phyloP scores from a whole-genome alignment of 2,797 vertebrate genomes.

The Ibycter americanus region DNA sequence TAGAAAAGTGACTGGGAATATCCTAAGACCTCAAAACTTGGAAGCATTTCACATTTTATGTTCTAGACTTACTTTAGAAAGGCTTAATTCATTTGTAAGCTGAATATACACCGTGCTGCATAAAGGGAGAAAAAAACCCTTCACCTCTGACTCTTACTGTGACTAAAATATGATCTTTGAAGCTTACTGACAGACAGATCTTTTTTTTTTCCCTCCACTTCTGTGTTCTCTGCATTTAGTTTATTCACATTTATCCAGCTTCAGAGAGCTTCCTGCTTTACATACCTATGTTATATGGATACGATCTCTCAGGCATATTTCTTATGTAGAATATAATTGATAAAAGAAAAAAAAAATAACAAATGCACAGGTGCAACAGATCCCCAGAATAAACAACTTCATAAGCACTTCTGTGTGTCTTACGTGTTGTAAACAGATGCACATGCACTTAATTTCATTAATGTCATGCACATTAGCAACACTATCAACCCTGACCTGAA shows the following conservation, averaged over 20 bases:
- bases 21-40: not conserved
- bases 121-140: not conserved
- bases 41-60: not conserved
- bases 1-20: not conserved
- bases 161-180: not conserved
- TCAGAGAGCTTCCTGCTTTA: not conserved
- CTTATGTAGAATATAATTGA: not conserved
- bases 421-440: not conserved
- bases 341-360: not conserved
- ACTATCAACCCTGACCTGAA: not conserved
- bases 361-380: not conserved
- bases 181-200: not conserved
- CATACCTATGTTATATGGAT: rapidly evolving
- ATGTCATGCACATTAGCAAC: not conserved
- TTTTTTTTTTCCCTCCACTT: not conserved
- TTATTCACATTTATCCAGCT: not conserved
- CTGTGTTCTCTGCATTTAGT: not conserved
- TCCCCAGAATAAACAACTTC: not conserved
- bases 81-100: not conserved
- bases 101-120: not conserved
- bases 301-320: not conserved
- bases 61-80: not conserved
- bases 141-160: not conserved
- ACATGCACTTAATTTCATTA: not conserved
- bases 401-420: not conserved